Base-by-base conservation (phyloP, 2,888 invertebrate species). In the Ptychoptera albimana region DNA sequence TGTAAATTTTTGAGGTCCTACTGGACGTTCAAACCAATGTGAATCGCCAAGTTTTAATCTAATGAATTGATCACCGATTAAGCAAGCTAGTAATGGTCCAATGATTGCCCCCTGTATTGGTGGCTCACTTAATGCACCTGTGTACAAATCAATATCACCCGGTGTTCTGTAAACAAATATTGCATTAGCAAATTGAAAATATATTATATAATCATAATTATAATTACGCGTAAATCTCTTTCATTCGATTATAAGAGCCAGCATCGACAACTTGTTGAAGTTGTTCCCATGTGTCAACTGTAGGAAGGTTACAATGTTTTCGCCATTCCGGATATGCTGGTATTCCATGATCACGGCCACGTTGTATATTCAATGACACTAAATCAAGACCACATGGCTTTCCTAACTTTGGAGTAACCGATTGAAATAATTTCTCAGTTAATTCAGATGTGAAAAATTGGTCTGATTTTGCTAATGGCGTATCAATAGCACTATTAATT, bases 271-370 rank as follows among this genome's bases (percentile, higher is more conserved):
- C 70, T 1, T 61, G 64, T 1, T 63, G 59, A 46, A 88, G 68
- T 51, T 85, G 78, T 0, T 71, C 64, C 62, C 86, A 88, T 40
- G 63, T 71, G 31, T 56, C 66, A 0, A 77, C 75, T 13, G 69
- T 63, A 0, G 70, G 60, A 38, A 89, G 66, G 0, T 80, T 79
- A 54, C 92, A 93, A 55, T 78, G 74, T 45, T 77, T 70, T 41
- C 89, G 68, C 79, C 84, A 91, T 31, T 70, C 70, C 0, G 77
- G 73, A 63, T 91, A 92, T 1, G 80, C 66, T 0, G 85, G 82
- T 45, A 92, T 66, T 0, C 89, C 91, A 60, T 91, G 89, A 68
- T 92, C 91, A 1, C 91, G 66, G 0, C 89, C 89, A 32, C 89
- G 73, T 63, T 92, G 89, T 54, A 92, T 85, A 63, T 91, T 88